Evolutionary conservation across 2,888 invertebrate species (phyloP).

Genomic region (Leptarthrus brevirostris): DNA sequence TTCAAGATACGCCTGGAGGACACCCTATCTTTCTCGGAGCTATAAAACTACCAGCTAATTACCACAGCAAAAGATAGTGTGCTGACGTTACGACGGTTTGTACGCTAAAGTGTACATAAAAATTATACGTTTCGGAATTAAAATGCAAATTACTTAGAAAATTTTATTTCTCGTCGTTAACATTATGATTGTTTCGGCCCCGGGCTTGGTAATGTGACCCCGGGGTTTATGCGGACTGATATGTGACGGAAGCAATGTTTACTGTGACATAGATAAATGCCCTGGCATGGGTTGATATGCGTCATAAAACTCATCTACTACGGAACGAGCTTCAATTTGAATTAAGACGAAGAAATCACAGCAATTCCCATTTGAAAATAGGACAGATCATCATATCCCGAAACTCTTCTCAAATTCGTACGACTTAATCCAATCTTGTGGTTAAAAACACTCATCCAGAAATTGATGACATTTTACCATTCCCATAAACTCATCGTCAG

Average conservation of each 20-base stretch:
- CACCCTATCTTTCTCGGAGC: background rate
- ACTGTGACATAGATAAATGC: background rate
- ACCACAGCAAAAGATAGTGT: slow-evolving; percentile 30
- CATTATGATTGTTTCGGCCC: slow-evolving; percentile 26
- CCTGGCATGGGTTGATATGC: too few species aligned
- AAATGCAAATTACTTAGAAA: slow-evolving; percentile 27
- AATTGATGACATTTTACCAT: background rate
- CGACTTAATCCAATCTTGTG: background rate
- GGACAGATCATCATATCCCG: too few species aligned
- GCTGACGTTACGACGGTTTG: slow-evolving; percentile 7
- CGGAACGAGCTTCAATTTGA: background rate
- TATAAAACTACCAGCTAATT: slow-evolving; percentile 42
- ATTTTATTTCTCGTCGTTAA: slow-evolving; percentile 19
- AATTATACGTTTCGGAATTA: slow-evolving; percentile 25
- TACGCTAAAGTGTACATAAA: slow-evolving; percentile 1
- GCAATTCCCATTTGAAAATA: background rate
- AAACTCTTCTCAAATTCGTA: background rate
- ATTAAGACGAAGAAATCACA: background rate
- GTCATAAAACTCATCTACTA: background rate
- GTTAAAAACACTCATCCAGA: background rate
- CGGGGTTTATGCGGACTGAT: background rate
- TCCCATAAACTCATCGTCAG: background rate
- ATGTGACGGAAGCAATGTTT: background rate
- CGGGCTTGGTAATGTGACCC: background rate
- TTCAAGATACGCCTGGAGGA: background rate